Conservation (phyloP, 35 echinoderm and acorn worm genomes). For the Apostichopus californicus region DNA sequence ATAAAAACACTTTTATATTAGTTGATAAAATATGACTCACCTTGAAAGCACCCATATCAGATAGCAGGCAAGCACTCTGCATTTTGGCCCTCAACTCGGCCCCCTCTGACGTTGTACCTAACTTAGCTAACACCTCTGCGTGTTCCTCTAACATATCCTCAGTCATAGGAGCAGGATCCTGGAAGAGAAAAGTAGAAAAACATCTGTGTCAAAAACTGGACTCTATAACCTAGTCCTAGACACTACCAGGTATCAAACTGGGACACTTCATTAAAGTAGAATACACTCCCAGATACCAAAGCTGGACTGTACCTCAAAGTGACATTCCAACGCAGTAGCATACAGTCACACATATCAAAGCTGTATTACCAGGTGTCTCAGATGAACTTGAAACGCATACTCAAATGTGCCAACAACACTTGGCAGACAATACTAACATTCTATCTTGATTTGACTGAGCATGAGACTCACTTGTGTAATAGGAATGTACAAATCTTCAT, state of each 20-base stretch:
- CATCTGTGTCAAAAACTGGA: too few species aligned
- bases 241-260: too few species aligned
- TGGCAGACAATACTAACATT: not conserved
- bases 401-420: too few species aligned
- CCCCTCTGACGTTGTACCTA: constrained; percentile 88
- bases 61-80: constrained; percentile 97
- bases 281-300: too few species aligned
- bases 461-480: constrained; percentile 72
- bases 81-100: constrained; percentile 94
- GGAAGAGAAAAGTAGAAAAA: not conserved
- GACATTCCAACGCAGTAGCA: too few species aligned
- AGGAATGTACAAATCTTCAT: constrained; percentile 89
- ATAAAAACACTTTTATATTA: too few species aligned
- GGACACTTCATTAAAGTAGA: too few species aligned
- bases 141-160: constrained; percentile 99
- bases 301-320: too few species aligned
- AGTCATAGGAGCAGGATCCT: constrained; percentile 99
- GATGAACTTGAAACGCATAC: too few species aligned
- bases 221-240: too few species aligned
- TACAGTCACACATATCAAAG: too few species aligned
- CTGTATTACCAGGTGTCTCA: too few species aligned
- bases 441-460: not conserved
- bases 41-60: constrained; percentile 99
- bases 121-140: constrained; percentile 90
- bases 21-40: constrained; percentile 13